Evolutionary conservation across 2,113 vertebrate species (phyloP).

Genomic region (Phrynosoma blainvillii): DNA sequence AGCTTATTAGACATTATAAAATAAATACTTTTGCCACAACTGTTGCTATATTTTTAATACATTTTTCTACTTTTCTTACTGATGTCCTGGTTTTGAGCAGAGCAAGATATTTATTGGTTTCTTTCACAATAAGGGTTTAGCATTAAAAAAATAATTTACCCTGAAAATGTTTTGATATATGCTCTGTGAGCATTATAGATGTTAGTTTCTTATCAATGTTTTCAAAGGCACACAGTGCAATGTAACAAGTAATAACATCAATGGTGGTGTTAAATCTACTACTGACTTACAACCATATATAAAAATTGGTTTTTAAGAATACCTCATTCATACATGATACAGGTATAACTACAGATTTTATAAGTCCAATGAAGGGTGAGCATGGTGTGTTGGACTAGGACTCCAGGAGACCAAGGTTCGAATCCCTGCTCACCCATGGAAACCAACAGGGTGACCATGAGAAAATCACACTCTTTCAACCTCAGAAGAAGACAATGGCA

Average conservation of each 20-base stretch:
- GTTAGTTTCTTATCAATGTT: constrained; percentile 11
- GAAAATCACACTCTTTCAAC: no score
- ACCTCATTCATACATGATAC: constrained; percentile 29
- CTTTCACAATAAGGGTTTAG: background rate
- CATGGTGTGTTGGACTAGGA: no score
- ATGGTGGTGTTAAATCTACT: constrained; percentile 53
- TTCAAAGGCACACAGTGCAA: constrained; percentile 39
- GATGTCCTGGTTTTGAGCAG: constrained; percentile 48
- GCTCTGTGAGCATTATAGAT: constrained; percentile 2
- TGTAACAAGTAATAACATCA: constrained; percentile 32
- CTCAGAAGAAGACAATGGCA: no score
- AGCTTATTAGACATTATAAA: constrained; percentile 36
- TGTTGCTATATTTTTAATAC: constrained; percentile 39
- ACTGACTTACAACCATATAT: constrained; percentile 17
- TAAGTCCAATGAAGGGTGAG: no score
- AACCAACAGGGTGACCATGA: no score
- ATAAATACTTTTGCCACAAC: constrained; percentile 30
- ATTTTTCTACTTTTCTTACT: constrained; percentile 31
- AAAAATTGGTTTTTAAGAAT: constrained; percentile 35
- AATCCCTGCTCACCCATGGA: no score
- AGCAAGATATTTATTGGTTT: constrained; percentile 12
- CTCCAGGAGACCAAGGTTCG: no score
- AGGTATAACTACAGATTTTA: background rate
- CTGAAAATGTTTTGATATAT: constrained; percentile 28
- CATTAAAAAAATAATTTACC: constrained; percentile 24